Evolutionary conservation across 2,113 vertebrate species (phyloP).

Genomic region (Chionodraco myersi): DNA sequence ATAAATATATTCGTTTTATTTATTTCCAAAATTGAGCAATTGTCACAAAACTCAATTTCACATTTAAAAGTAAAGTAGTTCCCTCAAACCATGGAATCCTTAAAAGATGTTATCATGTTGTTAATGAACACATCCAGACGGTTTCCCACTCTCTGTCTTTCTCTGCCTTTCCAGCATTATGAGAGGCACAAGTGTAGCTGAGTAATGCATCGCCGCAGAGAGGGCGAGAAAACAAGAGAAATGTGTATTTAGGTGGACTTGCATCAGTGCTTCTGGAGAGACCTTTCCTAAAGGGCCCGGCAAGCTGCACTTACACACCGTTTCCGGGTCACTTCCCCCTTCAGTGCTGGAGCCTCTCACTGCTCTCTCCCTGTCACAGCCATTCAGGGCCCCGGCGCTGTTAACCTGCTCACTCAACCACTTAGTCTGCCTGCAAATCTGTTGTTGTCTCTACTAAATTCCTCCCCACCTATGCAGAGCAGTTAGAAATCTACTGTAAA

Average conservation of each 20-base stretch:
- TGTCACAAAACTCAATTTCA: too few relatives aligned
- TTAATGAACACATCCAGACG: conserved; percentile 1
- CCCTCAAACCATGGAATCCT: background rate
- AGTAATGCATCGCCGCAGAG: conserved; percentile 25
- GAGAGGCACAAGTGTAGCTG: conserved; percentile 3
- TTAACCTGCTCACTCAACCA: conserved; percentile 79
- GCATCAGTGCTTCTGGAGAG: conserved; percentile 60
- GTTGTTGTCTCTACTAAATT: conserved; percentile 64
- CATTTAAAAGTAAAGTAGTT: background rate
- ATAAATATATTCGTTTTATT: too few relatives aligned
- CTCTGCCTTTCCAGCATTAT: background rate
- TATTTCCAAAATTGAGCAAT: too few relatives aligned
- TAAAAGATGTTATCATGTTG: background rate
- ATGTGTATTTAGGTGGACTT: conserved; percentile 57
- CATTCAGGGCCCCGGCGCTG: conserved; percentile 64
- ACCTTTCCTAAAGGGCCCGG: conserved; percentile 63
- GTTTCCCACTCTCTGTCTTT: conserved; percentile 1
- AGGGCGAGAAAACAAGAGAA: conserved; percentile 35
- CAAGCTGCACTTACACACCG: conserved; percentile 67
- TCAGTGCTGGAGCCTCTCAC: conserved; percentile 69
- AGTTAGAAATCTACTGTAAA: conserved; percentile 30
- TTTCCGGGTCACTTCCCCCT: conserved; percentile 81
- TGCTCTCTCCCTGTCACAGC: conserved; percentile 78
- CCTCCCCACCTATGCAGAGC: conserved; percentile 43
- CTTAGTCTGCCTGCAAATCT: conserved; percentile 70